Base-by-base conservation (phyloP, 2,113 vertebrate genomes). In the Asarcornis scutulata region DNA sequence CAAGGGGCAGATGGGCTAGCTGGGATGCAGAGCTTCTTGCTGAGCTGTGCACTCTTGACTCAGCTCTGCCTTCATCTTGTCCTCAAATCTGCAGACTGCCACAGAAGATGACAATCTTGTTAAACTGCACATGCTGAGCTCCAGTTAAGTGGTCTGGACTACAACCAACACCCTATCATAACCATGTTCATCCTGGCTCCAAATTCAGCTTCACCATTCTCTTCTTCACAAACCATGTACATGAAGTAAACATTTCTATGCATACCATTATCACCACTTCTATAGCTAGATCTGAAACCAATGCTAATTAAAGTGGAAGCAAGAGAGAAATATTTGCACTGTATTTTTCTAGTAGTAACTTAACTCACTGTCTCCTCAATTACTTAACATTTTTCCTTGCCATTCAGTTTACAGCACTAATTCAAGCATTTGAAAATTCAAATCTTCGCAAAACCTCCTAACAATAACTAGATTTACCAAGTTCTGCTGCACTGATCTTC, bases 401-500 rank as follows among this genome's bases (percentile, higher is more conserved):
- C 66, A 63, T 55, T 68, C 77, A 29, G 7, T 25, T 58, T 40
- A 17, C n/a, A 80, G 42, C 29, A 59, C 42, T 29, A 31, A 40
- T 29, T 40, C 16, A 40, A 40, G 60, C 11, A 5, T 63, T 26
- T 38, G 34, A 63, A 38, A 76, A 22, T 34, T 67, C 48, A 5
- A 9, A 1, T 42, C 15, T 63, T 66, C 26, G 74, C 76, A 88
- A 93, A 71, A 36, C 26, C 23, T 79, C 36, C 79, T 67, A 36
- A 53, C 46, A 60, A 27, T 88, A 84, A 82, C 36, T 36, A 53
- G 44, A 38, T 78, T 46, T 66, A 77, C 56, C 40, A 76, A n/a
- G 50, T 77, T 85, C 71, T 92, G 56, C 80, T 76, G 77, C 91
- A 63, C 55, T 86, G 32, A 53, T 79, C 71, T 89, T 96, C 44